Evolutionary conservation across 1,140 invertebrate species (phyloP), one percentile per base, ranked within the genome.

Genomic region (Coelopa frigida): DNA sequence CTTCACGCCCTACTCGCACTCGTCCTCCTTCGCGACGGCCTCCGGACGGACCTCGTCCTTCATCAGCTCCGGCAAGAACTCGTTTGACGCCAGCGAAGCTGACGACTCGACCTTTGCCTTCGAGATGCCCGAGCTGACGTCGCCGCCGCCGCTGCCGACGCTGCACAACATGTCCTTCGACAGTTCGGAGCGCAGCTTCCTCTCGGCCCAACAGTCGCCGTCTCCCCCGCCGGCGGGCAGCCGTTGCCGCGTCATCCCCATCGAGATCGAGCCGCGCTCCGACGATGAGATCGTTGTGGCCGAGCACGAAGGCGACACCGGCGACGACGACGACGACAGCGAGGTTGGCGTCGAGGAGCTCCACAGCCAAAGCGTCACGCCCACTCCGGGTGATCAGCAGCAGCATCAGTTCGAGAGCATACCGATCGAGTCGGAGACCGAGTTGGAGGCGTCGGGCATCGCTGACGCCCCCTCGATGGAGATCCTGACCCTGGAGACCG

Each of bases 21-120:
- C 79, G 14, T 82, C 79, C 24, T 82, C 81, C 54, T 77, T 80
- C 40, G 81, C 79, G 3, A 78, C 79, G 2, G 82, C 79, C 11
- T 81, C 82, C 49, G 79, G 81, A 40, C 67, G 70, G 27, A 66
- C 67, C 6, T 72, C 71, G 40, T 71, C 74, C 1, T 75, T 73
- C 22, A 77, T 76, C 56, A 74, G 76, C 8, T 66, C 55, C 6
- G 66, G 58, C 3, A 67, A 67, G 44, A 61, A 55, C 44, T 68
- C 67, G 22, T 60, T 68, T 20, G 67, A 70, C 41, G 23, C 40
- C 12, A 49, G 50, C 7, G 63, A 67, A 41, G 62, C 57, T 0
- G 62, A 67, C 26, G 62, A 66, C 15, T 63, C 60, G 2, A 67
- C 62, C 4, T 31, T 63, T 21, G 59, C 58, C 23, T 65, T 65